Evolutionary conservation across 2,113 vertebrate species (phyloP), one percentile per base, ranked within the genome.

Genomic region (Aythya baeri): DNA sequence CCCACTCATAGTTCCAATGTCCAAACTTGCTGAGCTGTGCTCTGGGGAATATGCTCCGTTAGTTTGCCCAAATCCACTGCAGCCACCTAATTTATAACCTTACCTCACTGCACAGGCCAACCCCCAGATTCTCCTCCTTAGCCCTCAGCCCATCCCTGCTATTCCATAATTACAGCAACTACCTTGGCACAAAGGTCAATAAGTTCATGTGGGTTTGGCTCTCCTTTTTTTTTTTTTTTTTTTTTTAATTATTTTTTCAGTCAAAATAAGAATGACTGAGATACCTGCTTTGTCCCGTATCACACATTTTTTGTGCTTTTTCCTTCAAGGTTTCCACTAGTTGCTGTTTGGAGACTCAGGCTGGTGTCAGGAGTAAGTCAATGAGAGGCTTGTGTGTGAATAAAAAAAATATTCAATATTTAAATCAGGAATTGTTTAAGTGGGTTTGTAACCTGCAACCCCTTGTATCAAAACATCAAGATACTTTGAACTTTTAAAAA

Each of bases 1-100:
- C 89, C 98, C 98, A 46, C 98, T 99, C 99, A 99, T 99, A 96
- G 84, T 84, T 94, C 62, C 84, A 91, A 68, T 74, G 65, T 93
- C 91, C 36, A 78, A 61, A 80, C 13, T 68, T 0, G 1, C 74
- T 41, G 70, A 89, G 52, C 86, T 77, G 55, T 3, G 1, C 41
- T n/a, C n/a, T 2, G 5, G 17, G 13, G 10, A 70, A 68, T 65
- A 32, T 1, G 46, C 14, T 74, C 70, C 3, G 43, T 5, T 50
- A 68, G 41, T 27, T 43, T 59, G 83, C 50, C 38, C 71, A 91
- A 81, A 83, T 38, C 65, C 5, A 3, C 77, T 34, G 13, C 50
- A 36, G 72, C 79, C 27, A 32, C 88, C 79, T 96, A 98, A 97
- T 98, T 98, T 98, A 54, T 54, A 67, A 83, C 72, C 65, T 95